Evolutionary conservation across 2,113 vertebrate species (phyloP).

Genomic region (Cryptomyrus ogoouensis): DNA sequence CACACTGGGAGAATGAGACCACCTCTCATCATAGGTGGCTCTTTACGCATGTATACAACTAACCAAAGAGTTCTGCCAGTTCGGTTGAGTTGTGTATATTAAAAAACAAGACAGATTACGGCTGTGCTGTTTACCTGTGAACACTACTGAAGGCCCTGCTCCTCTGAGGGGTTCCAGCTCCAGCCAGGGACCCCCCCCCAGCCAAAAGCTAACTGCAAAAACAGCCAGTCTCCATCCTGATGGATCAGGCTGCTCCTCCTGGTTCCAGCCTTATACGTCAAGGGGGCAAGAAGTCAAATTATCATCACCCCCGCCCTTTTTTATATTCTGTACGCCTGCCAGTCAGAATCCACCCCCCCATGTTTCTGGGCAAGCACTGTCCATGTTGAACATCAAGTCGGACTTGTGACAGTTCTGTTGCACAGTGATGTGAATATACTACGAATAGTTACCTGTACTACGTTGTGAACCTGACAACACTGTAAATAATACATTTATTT

Average conservation of each 20-base stretch:
- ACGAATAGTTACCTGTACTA: conserved; percentile 17
- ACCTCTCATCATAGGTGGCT: neutral
- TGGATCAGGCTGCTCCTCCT: neutral
- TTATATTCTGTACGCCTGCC: neutral
- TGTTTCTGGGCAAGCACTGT: neutral
- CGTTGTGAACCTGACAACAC: conserved; percentile 21
- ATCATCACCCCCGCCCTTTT: neutral
- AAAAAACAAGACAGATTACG: neutral
- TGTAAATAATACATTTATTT: conserved; percentile 28
- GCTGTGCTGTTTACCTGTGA: neutral
- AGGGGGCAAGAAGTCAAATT: neutral
- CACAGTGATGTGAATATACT: conserved; percentile 14
- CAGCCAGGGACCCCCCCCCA: neutral
- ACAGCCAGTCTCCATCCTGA: neutral
- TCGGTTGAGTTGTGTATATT: neutral
- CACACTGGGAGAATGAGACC: neutral
- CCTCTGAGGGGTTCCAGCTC: neutral
- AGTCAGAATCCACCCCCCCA: neutral
- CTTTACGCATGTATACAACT: neutral
- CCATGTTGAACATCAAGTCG: neutral
- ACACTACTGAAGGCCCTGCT: neutral
- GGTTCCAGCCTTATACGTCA: neutral
- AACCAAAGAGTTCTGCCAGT: conserved; percentile 8
- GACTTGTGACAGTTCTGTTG: neutral
- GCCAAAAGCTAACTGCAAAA: neutral